Percentiles rank a stretch among this genome's conserved stretches.
phyloP scores from a whole-genome alignment of 1,140 invertebrate species.

The Pemphigus obesinymphae region DNA sequence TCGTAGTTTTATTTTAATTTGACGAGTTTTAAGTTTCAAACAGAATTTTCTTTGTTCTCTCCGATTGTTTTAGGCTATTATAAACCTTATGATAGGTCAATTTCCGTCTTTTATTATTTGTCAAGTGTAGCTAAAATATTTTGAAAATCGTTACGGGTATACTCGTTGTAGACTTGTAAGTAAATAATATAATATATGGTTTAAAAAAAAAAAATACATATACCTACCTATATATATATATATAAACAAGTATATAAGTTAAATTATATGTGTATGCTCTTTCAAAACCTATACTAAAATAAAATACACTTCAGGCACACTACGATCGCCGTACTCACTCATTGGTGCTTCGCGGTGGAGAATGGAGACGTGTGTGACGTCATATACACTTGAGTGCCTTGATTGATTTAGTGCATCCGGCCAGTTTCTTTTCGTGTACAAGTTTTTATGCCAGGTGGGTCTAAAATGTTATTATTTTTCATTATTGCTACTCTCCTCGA shows the following conservation, averaged over 20 bases:
- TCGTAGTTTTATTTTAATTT: not conserved
- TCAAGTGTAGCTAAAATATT: not conserved
- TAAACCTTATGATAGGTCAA: not conserved
- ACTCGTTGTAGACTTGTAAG: not conserved
- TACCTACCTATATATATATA: not conserved
- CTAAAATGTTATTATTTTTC: conserved; percentile 14
- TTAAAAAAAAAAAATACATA: not conserved
- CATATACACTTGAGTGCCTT: conserved; percentile 34
- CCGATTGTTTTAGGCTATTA: not conserved
- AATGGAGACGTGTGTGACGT: conserved; percentile 28
- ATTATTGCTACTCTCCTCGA: not conserved
- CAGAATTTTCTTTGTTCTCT: not conserved
- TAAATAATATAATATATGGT: too few species aligned
- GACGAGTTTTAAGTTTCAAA: not conserved
- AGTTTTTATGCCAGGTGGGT: conserved; percentile 25
- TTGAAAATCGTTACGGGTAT: not conserved
- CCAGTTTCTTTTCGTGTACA: conserved; percentile 31
- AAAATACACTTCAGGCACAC: conserved; percentile 27
- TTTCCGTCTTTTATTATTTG: not conserved
- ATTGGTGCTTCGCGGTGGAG: conserved; percentile 13
- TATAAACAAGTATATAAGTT: too few species aligned
- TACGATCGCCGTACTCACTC: not conserved
- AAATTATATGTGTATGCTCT: too few species aligned
- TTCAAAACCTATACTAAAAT: conserved; percentile 6
- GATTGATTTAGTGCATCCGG: conserved; percentile 40